Base-by-base conservation (phyloP, 2,113 vertebrate species). In the Rhombomys opimus region DNA sequence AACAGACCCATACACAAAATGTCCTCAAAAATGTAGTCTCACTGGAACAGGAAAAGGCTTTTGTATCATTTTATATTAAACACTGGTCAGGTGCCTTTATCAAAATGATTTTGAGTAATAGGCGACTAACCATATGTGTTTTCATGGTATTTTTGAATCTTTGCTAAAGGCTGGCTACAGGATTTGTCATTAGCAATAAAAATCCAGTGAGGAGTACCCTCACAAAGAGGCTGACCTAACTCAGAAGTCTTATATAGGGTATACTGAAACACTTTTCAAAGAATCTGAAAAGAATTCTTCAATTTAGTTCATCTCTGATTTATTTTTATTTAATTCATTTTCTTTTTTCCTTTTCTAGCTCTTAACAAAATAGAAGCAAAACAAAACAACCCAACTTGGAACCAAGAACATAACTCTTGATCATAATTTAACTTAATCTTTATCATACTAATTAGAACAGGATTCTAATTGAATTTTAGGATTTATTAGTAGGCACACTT, bases 391-490 rank as follows among this genome's bases (percentile, higher is more conserved):
- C 80, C 41, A 67, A 10, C 61, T 87, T 82, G 68, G 17, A 91
- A 93, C 15, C 82, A 70, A 93, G 59, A 67, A 76, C 35, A 68
- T 89, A n/a, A 92, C 76, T 91, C 18, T 50, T 75, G 86, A 20
- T 86, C 27, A 63, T 77, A 91, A 89, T 93, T 96, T 95, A 87
- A 65, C 25, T 23, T 91, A 70, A 13, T 91, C 32, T 84, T 73
- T 93, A 25, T 75, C 50, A 85, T 81, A 54, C 25, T 32, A 72
- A 57, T n/a, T n/a, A n/a, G n/a, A 38, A 1, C 30, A 91, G 70
- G 20, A 92, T 90, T 95, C 90, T 57, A 85, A 86, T 76, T 76
- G 87, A 95, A 91, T 88, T 95, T 92, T 78, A 76, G 96, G 27
- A 90, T 73, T 88, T 76, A 96, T 38, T 90, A 52, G 41, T 76